phyloP scores from a whole-genome alignment of 2,797 vertebrate species.

The Macrochelys suwanniensis region DNA sequence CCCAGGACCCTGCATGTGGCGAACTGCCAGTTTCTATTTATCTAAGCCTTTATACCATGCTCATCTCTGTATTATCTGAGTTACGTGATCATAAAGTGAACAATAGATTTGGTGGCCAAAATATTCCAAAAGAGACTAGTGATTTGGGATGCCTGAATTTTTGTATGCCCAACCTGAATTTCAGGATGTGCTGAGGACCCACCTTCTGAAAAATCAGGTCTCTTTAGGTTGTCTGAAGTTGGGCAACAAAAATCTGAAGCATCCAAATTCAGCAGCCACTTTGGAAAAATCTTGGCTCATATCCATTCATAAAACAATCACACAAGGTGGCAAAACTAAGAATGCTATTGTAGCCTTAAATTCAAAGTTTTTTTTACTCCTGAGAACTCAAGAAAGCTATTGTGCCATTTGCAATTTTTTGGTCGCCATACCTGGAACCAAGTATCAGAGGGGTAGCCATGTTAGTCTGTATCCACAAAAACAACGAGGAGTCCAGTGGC shows the following conservation, averaged over 20 bases:
- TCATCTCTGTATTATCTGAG: not conserved
- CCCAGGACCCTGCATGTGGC: not conserved
- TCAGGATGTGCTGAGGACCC: not conserved
- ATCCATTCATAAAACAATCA: not conserved
- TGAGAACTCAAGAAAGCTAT: not conserved
- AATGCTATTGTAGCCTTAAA: not conserved
- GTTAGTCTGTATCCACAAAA: too few relatives aligned
- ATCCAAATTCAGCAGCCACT: not conserved
- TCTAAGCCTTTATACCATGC: not conserved
- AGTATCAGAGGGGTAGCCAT: too few relatives aligned
- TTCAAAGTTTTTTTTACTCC: not conserved
- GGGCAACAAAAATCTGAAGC: not conserved
- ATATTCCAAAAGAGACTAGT: not conserved
- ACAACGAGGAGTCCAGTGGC: too few relatives aligned
- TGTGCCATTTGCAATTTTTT: not conserved
- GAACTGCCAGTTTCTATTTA: not conserved
- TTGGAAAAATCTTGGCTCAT: not conserved
- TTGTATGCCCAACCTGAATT: not conserved
- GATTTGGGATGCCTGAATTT: not conserved
- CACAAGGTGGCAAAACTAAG: not conserved
- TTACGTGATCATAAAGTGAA: not conserved
- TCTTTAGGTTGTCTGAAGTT: too few relatives aligned
- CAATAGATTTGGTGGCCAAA: not conserved
- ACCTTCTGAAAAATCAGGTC: not conserved
- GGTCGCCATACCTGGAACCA: not conserved